Percentiles rank a stretch among this genome's conserved stretches.
These are phyloP conservation scores for Dendrocopos noguchii DNA, from an alignment of 2,113 vertebrate species.

Conservation along the genomic window DNA sequence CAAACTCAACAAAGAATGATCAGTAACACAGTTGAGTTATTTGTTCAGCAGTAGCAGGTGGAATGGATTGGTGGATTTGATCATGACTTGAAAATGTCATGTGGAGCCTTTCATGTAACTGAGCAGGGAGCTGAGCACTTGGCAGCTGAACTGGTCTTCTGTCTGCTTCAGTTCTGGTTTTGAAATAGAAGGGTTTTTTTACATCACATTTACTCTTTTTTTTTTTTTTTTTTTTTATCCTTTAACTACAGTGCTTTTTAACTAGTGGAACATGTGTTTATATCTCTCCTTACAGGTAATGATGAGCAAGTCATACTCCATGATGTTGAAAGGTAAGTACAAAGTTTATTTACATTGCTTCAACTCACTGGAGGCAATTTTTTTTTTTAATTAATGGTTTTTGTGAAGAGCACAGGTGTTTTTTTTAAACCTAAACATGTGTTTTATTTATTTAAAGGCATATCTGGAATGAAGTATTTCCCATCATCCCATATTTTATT, in stretches of 20 bases:
- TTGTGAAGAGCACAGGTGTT: not conserved
- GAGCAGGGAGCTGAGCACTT: not conserved
- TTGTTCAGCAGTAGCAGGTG: not conserved
- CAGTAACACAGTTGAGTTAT: not conserved
- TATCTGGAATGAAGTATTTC: not conserved
- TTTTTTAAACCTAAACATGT: not conserved
- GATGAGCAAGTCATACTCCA: constrained; percentile 99
- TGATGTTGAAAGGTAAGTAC: constrained; percentile 92
- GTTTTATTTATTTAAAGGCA: not conserved
- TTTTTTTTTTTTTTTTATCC: not conserved
- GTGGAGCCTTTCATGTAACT: not conserved
- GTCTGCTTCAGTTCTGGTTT: not conserved
- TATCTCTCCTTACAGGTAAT: constrained; percentile 84
- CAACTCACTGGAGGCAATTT: not conserved
- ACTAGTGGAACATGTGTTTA: not conserved
- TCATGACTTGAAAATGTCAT: not conserved
- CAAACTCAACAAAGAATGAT: not conserved
- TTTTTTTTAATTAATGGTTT: not conserved
- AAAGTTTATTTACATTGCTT: constrained; percentile 37
- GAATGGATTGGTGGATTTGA: not conserved
- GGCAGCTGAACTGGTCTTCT: not conserved
- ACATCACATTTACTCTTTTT: no score
- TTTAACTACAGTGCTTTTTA: not conserved
- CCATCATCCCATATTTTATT: not conserved
- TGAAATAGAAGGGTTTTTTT: not conserved